phyloP scores from a whole-genome alignment of 2,888 invertebrate genomes.

The Camptogramma bilineatum region DNA sequence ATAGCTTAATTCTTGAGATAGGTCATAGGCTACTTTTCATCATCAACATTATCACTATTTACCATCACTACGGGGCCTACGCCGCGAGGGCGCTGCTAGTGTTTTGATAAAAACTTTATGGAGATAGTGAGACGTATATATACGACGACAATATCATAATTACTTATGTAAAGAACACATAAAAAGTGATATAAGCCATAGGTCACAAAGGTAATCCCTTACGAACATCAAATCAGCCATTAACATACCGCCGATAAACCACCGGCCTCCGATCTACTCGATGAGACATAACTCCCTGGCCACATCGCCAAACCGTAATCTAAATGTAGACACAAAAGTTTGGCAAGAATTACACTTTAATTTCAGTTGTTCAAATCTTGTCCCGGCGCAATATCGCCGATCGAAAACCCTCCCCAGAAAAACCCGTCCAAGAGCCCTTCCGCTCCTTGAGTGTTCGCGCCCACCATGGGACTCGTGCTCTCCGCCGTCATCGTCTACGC shows the following conservation, averaged over 20 bases:
- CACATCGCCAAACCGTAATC: conserved; percentile 77
- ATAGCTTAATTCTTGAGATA: too few species aligned
- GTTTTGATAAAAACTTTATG: too few species aligned
- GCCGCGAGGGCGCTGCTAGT: too few species aligned
- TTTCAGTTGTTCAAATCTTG: conserved; percentile 85
- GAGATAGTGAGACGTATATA: too few species aligned
- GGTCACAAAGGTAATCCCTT: conserved; percentile 42
- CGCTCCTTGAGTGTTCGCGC: conserved; percentile 56
- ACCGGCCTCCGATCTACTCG: conserved; percentile 60
- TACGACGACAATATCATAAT: not conserved
- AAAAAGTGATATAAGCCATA: not conserved
- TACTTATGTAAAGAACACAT: not conserved
- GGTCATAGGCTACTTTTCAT: too few species aligned
- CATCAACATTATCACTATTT: too few species aligned
- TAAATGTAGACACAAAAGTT: conserved; percentile 81
- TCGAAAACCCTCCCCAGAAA: conserved; percentile 58
- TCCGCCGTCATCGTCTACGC: conserved; percentile 91
- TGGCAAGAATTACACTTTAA: conserved; percentile 83
- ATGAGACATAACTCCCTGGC: conserved; percentile 65
- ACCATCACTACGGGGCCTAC: too few species aligned
- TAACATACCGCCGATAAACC: conserved; percentile 53
- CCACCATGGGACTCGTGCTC: conserved; percentile 89
- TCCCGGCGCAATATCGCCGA: conserved; percentile 77
- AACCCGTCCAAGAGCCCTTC: conserved; percentile 54
- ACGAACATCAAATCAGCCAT: conserved; percentile 47